These are phyloP conservation scores for Euzetes globulus DNA, from an alignment of 2,888 invertebrate species.

Conservation along the genomic window DNA sequence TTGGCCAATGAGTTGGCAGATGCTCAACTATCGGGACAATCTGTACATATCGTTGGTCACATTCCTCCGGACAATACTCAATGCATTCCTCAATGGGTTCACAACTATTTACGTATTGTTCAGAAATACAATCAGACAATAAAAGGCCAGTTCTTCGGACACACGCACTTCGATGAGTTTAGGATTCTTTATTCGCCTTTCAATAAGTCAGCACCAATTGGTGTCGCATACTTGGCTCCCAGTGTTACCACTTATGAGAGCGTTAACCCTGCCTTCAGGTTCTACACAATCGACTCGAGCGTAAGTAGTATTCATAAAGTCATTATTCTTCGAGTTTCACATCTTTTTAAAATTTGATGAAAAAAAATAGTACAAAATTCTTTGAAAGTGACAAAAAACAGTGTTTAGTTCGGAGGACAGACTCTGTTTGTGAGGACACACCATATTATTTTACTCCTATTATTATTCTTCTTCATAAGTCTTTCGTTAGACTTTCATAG, in stretches of 20 bases:
- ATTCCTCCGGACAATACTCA: conserved; percentile 31
- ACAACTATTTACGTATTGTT: conserved; percentile 25
- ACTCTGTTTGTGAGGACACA: too few species aligned
- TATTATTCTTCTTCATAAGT: too few species aligned
- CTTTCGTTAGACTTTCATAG: too few species aligned
- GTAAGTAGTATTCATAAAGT: not conserved
- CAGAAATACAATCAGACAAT: conserved; percentile 26
- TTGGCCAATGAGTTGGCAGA: conserved; percentile 8
- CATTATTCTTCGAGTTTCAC: not conserved
- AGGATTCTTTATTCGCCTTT: conserved; percentile 8
- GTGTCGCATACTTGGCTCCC: conserved; percentile 27
- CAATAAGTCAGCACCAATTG: conserved; percentile 20
- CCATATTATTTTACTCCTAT: too few species aligned
- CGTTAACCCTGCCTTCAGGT: conserved; percentile 32
- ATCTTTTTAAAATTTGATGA: not conserved
- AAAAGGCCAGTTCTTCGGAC: conserved; percentile 34
- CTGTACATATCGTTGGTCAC: conserved; percentile 33
- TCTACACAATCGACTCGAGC: conserved; percentile 12
- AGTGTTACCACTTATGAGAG: conserved; percentile 33
- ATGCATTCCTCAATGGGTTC: conserved; percentile 31
- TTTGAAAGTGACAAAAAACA: too few species aligned
- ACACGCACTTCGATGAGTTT: conserved; percentile 35
- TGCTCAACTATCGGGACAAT: conserved; percentile 10
- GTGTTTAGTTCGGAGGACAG: too few species aligned
- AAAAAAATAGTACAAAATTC: too few species aligned